Evolutionary conservation across 2,113 vertebrate species (phyloP).

Genomic region (Larimichthys polyactis): DNA sequence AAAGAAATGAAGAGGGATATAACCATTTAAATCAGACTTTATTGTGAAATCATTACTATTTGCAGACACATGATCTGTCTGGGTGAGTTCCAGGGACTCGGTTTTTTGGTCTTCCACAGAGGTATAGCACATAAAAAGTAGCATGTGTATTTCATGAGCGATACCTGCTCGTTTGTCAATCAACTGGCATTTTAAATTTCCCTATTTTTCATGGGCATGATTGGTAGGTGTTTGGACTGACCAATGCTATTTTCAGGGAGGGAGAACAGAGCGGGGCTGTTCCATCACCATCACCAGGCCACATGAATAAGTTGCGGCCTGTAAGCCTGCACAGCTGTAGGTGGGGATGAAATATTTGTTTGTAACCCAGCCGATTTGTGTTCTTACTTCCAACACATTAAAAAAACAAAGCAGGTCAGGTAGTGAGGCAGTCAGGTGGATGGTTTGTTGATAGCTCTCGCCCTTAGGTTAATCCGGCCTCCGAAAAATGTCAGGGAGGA

Average conservation of each 20-base stretch:
- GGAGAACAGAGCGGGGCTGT: slow-evolving; percentile 35
- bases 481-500: slow-evolving; percentile 16
- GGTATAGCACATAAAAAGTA: background rate
- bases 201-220: slow-evolving; percentile 37
- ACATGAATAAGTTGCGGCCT: slow-evolving; percentile 54
- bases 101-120: slow-evolving; percentile 1
- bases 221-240: slow-evolving; percentile 51
- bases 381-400: slow-evolving; percentile 18
- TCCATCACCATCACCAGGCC: slow-evolving; percentile 43
- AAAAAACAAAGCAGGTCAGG: slow-evolving; percentile 4
- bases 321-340: slow-evolving; percentile 59
- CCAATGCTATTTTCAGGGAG: slow-evolving; percentile 18
- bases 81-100: slow-evolving; percentile 10
- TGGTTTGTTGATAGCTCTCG: background rate
- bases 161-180: slow-evolving; percentile 21
- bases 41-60: slow-evolving; percentile 60
- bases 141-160: background rate
- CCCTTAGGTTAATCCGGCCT: slow-evolving; percentile 11
- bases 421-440: background rate
- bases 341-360: slow-evolving; percentile 44
- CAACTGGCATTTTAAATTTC: background rate
- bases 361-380: slow-evolving; percentile 18
- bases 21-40: slow-evolving; percentile 52
- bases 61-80: slow-evolving; percentile 34
- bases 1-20: slow-evolving; percentile 57